Evolutionary conservation across 2,888 invertebrate genomes (phyloP).

Genomic region (Erebia ligea): DNA sequence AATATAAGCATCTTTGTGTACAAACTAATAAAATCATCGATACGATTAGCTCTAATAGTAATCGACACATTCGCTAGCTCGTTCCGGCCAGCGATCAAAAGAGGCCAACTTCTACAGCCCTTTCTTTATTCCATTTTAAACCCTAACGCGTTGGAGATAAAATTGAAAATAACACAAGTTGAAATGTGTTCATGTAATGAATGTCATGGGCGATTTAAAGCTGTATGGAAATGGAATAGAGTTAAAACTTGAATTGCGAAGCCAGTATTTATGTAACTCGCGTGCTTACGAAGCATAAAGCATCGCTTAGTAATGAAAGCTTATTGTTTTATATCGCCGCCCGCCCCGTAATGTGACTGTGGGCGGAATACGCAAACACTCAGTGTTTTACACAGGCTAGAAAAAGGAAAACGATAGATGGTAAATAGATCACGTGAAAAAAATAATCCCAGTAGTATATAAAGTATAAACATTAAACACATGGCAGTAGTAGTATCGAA

Average conservation of each 20-base stretch:
- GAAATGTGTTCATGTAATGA: not conserved
- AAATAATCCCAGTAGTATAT: not conserved
- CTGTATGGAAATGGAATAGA: slow-evolving; percentile 14
- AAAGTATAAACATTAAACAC: no score
- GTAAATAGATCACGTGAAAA: not conserved
- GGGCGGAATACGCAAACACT: slow-evolving; percentile 59
- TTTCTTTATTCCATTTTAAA: slow-evolving; percentile 22
- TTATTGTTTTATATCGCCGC: slow-evolving; percentile 80
- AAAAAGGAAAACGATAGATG: not conserved
- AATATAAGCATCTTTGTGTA: slow-evolving; percentile 26
- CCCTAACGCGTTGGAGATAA: slow-evolving; percentile 4
- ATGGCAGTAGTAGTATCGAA: no score
- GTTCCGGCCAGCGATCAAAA: slow-evolving; percentile 46
- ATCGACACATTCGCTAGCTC: slow-evolving; percentile 54
- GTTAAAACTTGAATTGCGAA: slow-evolving; percentile 27
- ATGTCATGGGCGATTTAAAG: not conserved
- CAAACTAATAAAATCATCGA: slow-evolving; percentile 41
- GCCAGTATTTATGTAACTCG: slow-evolving; percentile 47
- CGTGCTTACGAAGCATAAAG: slow-evolving; percentile 71
- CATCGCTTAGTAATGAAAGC: slow-evolving; percentile 69
- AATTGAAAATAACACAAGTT: not conserved
- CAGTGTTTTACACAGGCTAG: slow-evolving; percentile 31
- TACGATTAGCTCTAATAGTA: slow-evolving; percentile 39
- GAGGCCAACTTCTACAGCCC: slow-evolving; percentile 44
- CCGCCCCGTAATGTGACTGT: slow-evolving; percentile 73